Evolutionary conservation across 1,140 invertebrate species (phyloP).

Genomic region (Micrasema longulum): DNA sequence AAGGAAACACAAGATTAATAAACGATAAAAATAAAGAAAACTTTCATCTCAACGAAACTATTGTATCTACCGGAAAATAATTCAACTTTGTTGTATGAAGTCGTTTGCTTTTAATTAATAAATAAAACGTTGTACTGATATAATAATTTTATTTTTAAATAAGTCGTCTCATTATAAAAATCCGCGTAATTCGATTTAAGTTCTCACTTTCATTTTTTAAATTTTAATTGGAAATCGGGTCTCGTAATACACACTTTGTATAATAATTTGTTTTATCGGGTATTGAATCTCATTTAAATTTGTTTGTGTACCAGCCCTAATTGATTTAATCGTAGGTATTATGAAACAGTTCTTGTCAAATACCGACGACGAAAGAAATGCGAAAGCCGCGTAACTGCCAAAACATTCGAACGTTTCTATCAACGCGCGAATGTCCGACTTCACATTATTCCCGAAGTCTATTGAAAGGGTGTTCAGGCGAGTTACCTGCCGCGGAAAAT

Average conservation of each 20-base stretch:
- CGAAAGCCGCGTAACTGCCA: conserved; percentile 17
- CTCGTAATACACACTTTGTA: too few species aligned
- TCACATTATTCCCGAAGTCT: not conserved
- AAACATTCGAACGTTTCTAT: conserved; percentile 11
- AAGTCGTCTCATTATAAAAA: too few species aligned
- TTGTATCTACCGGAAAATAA: not conserved
- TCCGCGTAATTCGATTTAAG: too few species aligned
- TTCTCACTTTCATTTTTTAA: too few species aligned
- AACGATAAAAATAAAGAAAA: not conserved
- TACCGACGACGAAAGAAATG: not conserved
- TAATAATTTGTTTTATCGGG: too few species aligned
- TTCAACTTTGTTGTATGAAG: not conserved
- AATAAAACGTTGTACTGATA: too few species aligned
- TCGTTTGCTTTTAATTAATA: not conserved
- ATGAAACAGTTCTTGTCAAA: conserved; percentile 11
- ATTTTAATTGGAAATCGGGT: too few species aligned
- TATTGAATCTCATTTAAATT: too few species aligned
- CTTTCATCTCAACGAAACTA: not conserved
- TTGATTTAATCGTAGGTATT: too few species aligned
- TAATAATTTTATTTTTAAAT: too few species aligned
- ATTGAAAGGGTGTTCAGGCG: not conserved
- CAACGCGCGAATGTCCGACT: conserved; percentile 25
- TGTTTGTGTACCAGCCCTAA: too few species aligned
- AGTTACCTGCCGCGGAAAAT: not conserved
- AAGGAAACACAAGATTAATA: conserved; percentile 32